Percentiles rank a stretch among this genome's conserved stretches.
Evolutionary conservation across 37 sponge, comb jelly and placozoan species (phyloP).

Genomic region (Lycopodina hypogea): DNA sequence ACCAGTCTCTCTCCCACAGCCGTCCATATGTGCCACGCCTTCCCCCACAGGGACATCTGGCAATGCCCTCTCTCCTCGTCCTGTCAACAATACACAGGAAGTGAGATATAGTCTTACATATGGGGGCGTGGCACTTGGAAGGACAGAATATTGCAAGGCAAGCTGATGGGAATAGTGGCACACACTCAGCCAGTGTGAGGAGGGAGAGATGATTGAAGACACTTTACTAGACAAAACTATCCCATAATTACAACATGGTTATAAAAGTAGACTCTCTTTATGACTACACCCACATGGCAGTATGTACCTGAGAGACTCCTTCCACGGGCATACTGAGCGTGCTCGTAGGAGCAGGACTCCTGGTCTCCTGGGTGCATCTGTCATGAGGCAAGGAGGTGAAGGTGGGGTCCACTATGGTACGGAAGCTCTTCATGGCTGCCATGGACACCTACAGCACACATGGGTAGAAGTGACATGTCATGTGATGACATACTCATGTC

Average conservation of each 20-base stretch:
- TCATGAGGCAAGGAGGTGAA: conserved; percentile 1
- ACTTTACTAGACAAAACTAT: too few species aligned
- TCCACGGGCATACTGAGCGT: not conserved
- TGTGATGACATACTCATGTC: not conserved
- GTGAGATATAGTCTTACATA: too few species aligned
- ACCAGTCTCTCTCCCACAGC: conserved; percentile 36
- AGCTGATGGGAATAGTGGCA: too few species aligned
- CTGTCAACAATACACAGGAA: too few species aligned
- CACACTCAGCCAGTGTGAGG: too few species aligned
- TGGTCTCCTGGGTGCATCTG: not conserved
- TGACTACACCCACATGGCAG: too few species aligned
- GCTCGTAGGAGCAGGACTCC: not conserved
- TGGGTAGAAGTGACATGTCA: not conserved
- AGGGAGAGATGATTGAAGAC: too few species aligned
- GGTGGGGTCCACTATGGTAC: conserved; percentile 41
- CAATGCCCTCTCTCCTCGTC: not conserved
- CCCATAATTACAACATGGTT: too few species aligned
- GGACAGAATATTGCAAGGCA: too few species aligned
- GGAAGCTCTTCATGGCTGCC: conserved; percentile 77
- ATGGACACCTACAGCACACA: conserved; percentile 69
- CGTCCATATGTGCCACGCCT: conserved; percentile 46
- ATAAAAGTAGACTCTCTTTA: too few species aligned
- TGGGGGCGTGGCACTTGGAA: too few species aligned
- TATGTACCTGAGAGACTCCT: too few species aligned
- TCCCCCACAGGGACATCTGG: conserved; percentile 24